Conservation (phyloP, 2,888 invertebrate species). For the Aleiodes testaceus region DNA sequence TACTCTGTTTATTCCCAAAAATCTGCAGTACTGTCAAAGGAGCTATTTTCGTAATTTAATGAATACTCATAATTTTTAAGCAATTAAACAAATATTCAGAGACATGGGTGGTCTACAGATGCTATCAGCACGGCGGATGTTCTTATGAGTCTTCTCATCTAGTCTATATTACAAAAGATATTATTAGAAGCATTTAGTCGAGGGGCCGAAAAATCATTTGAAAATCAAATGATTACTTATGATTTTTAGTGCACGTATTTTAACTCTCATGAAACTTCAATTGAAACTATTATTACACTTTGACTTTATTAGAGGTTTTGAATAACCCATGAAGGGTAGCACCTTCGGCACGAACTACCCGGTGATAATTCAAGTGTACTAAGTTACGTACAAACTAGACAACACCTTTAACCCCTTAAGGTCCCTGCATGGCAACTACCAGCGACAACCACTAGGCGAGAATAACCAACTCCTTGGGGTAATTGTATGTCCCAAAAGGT, state of each 20-base stretch:
- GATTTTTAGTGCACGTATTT: too few species aligned
- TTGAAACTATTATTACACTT: not conserved
- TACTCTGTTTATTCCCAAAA: not conserved
- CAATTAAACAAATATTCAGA: slow-evolving; percentile 8
- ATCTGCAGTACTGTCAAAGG: slow-evolving; percentile 13
- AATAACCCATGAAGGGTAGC: slow-evolving; percentile 19
- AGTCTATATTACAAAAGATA: not conserved
- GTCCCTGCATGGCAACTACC: slow-evolving; percentile 32
- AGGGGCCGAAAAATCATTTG: too few species aligned
- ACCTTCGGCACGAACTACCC: not conserved
- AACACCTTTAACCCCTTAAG: slow-evolving; percentile 32
- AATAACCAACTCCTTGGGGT: slow-evolving; percentile 52
- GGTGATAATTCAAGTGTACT: slow-evolving; percentile 40
- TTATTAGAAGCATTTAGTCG: slow-evolving; percentile 1
- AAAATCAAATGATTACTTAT: too few species aligned
- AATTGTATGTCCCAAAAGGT: slow-evolving; percentile 64
- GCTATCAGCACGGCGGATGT: slow-evolving; percentile 65
- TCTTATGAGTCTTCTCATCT: slow-evolving; percentile 36
- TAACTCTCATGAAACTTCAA: too few species aligned
- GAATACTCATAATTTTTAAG: not conserved
- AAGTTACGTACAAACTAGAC: slow-evolving; percentile 45
- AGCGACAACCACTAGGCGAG: slow-evolving; percentile 37
- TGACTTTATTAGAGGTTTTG: slow-evolving; percentile 24
- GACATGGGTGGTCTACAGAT: slow-evolving; percentile 67
- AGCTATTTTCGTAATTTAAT: slow-evolving; percentile 12